Base-by-base conservation (phyloP, 2,888 invertebrate genomes). In the Cheilosia vulpina region DNA sequence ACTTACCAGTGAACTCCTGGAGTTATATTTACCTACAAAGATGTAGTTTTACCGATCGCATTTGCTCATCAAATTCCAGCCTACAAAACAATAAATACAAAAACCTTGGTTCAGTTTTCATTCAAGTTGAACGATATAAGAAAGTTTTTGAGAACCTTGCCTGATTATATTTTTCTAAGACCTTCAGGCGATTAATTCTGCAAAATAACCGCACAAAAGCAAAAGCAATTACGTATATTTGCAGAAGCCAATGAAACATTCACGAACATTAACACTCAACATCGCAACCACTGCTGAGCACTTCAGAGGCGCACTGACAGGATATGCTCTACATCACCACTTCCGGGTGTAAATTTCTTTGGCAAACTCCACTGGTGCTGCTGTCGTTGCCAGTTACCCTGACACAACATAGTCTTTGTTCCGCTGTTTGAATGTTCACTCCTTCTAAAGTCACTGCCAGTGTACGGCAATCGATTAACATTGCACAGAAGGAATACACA, bases 261-360 rank as follows among this genome's bases (percentile, higher is more conserved):
- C 75, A 52, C 1, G 17, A 60, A 45, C 19, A 75, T 34, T 19
- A 53, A 50, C 66, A 65, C 53, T 73, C 53, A 66, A 53, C 38
- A 53, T 60, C 43, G 34, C 63, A 47, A 52, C 68, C 24, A 57
- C 69, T 63, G 21, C 7, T 17, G 11, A 31, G 55, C 41, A 43
- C 57, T 53, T 63, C 15, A 57, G 21, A 41, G 62, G 52, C 43
- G 43, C 63, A 63, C 41, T 76, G 81, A 63, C 68, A 79, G 68
- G 68, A 83, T 68, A 73, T 43, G 27, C 57, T 78, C 38, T 52
- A 63, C 73, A 78, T 68, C 83, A 83, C 55, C 83, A 73, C 83
- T 73, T 83, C 72, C 68, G 63, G 73, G 62, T 73, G 72, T 83
- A 73, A 83, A 78, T 83, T 83, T 73, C 68, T 73, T 58, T 45